Evolutionary conservation across 2,113 vertebrate species (phyloP).

Genomic region (Argyrosomus japonicus): DNA sequence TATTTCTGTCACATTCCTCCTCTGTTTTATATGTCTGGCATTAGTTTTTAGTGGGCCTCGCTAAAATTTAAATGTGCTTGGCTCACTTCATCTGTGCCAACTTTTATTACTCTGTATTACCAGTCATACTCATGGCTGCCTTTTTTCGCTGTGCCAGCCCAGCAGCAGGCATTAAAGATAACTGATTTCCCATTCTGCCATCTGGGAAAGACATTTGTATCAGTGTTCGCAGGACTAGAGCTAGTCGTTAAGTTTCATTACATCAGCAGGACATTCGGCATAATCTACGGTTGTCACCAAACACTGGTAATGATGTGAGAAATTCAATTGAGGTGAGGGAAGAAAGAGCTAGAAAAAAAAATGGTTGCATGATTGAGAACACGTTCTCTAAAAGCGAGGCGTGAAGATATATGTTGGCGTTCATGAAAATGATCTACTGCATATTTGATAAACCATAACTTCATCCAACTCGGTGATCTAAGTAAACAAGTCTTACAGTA

Average conservation of each 20-base stretch:
- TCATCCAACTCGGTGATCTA: conserved; percentile 24
- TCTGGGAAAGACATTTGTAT: conserved; percentile 66
- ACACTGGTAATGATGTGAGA: conserved; percentile 63
- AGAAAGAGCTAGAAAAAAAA: conserved; percentile 6
- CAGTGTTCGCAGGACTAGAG: conserved; percentile 21
- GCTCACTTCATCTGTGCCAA: conserved; percentile 64
- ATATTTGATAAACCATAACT: background rate
- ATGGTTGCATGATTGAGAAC: background rate
- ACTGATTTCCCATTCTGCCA: conserved; percentile 62
- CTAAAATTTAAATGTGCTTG: conserved; percentile 57
- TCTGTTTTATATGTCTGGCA: conserved; percentile 68
- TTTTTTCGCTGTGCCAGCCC: conserved; percentile 51
- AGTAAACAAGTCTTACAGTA: conserved; percentile 26
- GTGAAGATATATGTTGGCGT: background rate
- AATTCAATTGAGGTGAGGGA: conserved; percentile 44
- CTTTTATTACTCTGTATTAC: conserved; percentile 63
- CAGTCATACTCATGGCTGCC: conserved; percentile 41
- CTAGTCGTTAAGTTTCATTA: conserved; percentile 56
- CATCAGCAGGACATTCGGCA: conserved; percentile 57
- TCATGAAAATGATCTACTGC: background rate
- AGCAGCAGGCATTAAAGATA: conserved; percentile 50
- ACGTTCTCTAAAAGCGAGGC: background rate
- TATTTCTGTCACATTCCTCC: conserved; percentile 53
- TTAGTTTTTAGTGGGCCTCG: conserved; percentile 49
- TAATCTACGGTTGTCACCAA: conserved; percentile 55